phyloP scores from a whole-genome alignment of 2,888 invertebrate species.

The Folsomia candida region DNA sequence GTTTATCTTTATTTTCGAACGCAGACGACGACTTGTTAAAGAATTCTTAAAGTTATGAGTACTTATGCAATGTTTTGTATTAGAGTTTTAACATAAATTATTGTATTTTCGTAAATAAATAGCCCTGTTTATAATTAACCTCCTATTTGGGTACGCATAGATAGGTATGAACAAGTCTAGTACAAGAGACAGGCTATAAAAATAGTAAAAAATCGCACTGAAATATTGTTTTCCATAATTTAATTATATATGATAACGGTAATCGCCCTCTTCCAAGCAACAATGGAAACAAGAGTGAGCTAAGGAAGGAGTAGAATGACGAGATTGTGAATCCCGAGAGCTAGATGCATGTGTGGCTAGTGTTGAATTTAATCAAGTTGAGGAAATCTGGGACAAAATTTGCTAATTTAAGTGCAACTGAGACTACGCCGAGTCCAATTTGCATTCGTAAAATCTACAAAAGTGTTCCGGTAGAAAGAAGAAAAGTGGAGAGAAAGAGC shows the following conservation, averaged over 20 bases:
- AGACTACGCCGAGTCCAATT: constrained; percentile 34
- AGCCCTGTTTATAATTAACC: too few species aligned
- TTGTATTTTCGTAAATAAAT: too few species aligned
- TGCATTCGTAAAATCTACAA: constrained; percentile 38
- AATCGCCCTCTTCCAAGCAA: neutral
- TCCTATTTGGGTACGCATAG: too few species aligned
- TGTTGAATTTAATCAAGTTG: constrained; percentile 5
- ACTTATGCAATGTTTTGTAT: too few species aligned
- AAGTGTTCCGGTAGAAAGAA: constrained; percentile 17
- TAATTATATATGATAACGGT: neutral
- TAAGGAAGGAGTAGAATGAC: neutral
- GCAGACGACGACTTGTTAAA: too few species aligned
- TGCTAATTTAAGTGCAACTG: constrained; percentile 14
- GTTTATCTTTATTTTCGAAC: too few species aligned
- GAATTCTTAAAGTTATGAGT: too few species aligned
- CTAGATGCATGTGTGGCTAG: neutral
- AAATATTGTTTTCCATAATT: neutral
- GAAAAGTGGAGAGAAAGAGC: neutral
- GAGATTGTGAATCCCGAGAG: neutral
- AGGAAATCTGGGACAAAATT: constrained; percentile 4
- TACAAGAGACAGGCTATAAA: too few species aligned
- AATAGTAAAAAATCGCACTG: neutral
- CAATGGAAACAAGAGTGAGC: neutral
- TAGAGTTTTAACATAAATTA: too few species aligned
- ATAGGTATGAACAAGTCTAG: too few species aligned